Percentiles rank a stretch among this genome's conserved stretches.
Conservation (phyloP, 2,797 vertebrate genomes). For the Aotus griseimembra region DNA sequence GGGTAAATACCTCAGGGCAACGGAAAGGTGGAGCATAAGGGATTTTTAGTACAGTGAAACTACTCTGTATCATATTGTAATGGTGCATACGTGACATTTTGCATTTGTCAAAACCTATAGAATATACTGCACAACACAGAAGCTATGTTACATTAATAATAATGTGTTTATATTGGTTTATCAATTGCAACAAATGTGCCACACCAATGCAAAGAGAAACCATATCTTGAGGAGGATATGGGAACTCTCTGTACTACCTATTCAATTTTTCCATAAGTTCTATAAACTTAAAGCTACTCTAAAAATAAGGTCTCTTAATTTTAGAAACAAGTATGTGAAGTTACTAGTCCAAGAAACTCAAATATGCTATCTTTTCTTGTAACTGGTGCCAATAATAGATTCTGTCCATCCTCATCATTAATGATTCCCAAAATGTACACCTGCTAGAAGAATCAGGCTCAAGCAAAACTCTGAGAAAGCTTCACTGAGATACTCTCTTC, state of each 20-base stretch:
- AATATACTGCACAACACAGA: rapidly evolving
- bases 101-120: too few relatives aligned
- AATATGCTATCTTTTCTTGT: neutral
- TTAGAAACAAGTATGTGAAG: neutral
- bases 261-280: neutral
- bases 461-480: neutral
- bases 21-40: too few relatives aligned
- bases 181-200: rapidly evolving
- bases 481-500: neutral
- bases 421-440: too few relatives aligned
- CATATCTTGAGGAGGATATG: rapidly evolving
- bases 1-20: rapidly evolving
- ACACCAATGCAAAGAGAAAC: neutral
- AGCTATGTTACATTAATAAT: rapidly evolving
- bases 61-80: rapidly evolving
- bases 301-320: neutral
- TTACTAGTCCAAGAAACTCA: neutral
- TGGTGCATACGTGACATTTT: rapidly evolving
- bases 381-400: neutral
- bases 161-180: rapidly evolving
- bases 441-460: rapidly evolving
- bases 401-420: too few relatives aligned
- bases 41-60: neutral
- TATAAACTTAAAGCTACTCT: neutral
- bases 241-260: neutral